Conservation (phyloP, 2,888 invertebrate genomes). For the Eurytoma californica region DNA sequence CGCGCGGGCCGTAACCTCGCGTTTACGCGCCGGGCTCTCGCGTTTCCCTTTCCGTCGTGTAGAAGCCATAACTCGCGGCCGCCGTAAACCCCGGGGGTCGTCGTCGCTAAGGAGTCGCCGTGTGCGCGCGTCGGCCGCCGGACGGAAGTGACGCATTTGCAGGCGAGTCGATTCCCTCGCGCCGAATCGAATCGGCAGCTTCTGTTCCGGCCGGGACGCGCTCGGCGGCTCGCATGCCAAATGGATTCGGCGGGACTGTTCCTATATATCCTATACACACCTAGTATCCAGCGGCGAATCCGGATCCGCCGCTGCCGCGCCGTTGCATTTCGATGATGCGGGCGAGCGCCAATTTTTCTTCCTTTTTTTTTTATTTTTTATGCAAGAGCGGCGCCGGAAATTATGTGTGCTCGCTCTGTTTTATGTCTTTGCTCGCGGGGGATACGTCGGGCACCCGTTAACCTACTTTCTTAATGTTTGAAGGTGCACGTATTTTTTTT, state of each 20-base stretch:
- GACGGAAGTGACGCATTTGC: conserved; percentile 10
- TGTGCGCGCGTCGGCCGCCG: background rate
- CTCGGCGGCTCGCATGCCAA: conserved; percentile 27
- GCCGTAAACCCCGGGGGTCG: background rate
- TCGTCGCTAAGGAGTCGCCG: background rate
- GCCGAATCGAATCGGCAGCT: conserved; percentile 10
- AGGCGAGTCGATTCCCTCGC: background rate
- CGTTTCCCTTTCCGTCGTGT: background rate
- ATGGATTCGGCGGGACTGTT: background rate
- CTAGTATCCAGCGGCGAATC: too few relatives aligned
- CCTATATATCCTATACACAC: background rate
- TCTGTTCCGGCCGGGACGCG: background rate
- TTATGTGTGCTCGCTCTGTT: background rate
- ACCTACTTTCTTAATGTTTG: too few relatives aligned
- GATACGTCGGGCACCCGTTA: too few relatives aligned
- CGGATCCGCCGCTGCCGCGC: too few relatives aligned
- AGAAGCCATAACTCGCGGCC: background rate
- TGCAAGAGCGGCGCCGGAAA: background rate
- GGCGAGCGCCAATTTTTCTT: background rate
- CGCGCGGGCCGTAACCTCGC: too few relatives aligned
- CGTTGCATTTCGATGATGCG: too few relatives aligned
- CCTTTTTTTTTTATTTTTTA: too few relatives aligned
- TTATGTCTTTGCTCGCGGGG: too few relatives aligned
- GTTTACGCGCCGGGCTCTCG: too few relatives aligned
- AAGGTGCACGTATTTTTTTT: too few relatives aligned